Evolutionary conservation across 2,888 invertebrate species (phyloP).

Genomic region (Mesochorus sp.): DNA sequence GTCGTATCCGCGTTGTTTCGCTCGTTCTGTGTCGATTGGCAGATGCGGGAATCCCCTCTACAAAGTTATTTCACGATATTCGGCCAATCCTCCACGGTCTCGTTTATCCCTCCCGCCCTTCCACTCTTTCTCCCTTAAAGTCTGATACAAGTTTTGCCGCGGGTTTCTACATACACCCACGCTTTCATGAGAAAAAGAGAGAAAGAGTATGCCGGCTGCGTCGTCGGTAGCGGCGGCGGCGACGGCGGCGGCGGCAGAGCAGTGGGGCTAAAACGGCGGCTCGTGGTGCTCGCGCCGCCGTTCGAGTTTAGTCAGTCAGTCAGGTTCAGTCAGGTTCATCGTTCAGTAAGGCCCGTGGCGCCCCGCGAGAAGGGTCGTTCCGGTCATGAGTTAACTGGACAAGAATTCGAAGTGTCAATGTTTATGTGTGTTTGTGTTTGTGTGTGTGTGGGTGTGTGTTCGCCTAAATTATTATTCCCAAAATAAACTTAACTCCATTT

Average conservation of each 20-base stretch:
- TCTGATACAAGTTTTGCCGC: not conserved
- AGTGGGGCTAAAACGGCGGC: too few relatives aligned
- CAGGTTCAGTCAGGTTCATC: conserved; percentile 71
- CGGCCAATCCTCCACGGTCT: conserved; percentile 67
- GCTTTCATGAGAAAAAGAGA: not conserved
- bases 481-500: too few relatives aligned
- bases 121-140: not conserved
- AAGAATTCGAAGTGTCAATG: too few relatives aligned
- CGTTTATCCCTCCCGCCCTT: conserved; percentile 34
- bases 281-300: too few relatives aligned
- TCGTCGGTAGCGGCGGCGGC: conserved; percentile 45
- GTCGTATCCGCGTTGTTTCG: conserved; percentile 22
- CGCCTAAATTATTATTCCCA: too few relatives aligned
- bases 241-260: not conserved
- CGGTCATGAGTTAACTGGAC: conserved; percentile 54
- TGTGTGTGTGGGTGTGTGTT: too few relatives aligned
- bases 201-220: conserved; percentile 33
- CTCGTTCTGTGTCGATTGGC: conserved; percentile 70
- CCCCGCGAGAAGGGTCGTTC: conserved; percentile 72
- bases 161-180: conserved; percentile 29
- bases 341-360: conserved; percentile 80
- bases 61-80: conserved; percentile 50
- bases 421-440: conserved; percentile 31
- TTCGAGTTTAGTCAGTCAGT: conserved; percentile 75
- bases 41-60: conserved; percentile 65